Conservation (phyloP, 1,140 invertebrate species). For the Mercenaria mercenaria region DNA sequence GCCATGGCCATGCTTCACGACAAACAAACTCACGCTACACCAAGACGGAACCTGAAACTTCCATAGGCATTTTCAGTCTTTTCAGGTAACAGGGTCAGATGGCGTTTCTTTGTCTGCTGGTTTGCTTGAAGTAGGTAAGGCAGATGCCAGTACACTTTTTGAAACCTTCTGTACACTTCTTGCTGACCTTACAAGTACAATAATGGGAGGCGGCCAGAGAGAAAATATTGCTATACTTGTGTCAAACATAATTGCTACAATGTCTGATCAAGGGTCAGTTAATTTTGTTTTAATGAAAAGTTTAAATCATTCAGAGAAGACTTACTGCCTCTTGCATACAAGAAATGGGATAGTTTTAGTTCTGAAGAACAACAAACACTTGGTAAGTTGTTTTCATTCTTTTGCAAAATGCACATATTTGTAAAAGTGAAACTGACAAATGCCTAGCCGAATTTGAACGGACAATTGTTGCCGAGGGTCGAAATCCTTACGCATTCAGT, state of each 20-base stretch:
- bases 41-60: neutral
- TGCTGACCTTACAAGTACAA: neutral
- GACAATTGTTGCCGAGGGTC: neutral
- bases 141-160: neutral
- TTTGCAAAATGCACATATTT: neutral
- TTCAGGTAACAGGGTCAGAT: neutral
- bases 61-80: neutral
- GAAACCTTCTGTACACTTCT: neutral
- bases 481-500: neutral
- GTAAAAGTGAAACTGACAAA: neutral
- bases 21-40: neutral
- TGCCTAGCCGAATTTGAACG: neutral
- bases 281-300: neutral
- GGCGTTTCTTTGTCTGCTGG: neutral
- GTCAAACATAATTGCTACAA: neutral
- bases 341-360: neutral
- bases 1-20: neutral
- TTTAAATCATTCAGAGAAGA: neutral
- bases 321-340: neutral
- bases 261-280: neutral
- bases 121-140: neutral
- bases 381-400: neutral
- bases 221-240: neutral
- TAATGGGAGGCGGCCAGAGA: neutral
- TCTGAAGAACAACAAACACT: neutral